Percentiles rank a stretch among this genome's conserved stretches.
These are phyloP conservation scores for Diachasmimorpha longicaudata DNA, from an alignment of 1,140 invertebrate species.

Conservation along the genomic window DNA sequence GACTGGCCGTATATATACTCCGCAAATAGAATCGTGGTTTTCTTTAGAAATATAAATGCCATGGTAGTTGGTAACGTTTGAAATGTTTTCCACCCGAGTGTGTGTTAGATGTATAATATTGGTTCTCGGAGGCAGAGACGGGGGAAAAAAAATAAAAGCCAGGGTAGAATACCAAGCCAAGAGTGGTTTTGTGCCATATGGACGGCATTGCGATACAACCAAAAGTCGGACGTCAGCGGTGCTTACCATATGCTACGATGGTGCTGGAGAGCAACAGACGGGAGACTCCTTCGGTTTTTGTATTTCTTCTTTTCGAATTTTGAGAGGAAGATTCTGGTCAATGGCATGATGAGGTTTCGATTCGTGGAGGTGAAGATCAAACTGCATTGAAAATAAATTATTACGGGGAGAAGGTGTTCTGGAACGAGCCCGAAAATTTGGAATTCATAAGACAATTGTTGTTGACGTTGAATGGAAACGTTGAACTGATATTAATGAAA, in stretches of 20 bases:
- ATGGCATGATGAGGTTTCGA: not conserved
- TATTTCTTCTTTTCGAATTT: not conserved
- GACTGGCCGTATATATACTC: conserved; percentile 15
- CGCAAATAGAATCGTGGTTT: conserved; percentile 25
- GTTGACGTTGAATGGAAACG: not conserved
- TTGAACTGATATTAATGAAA: not conserved
- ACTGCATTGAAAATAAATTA: too few species aligned
- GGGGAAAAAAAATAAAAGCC: conserved; percentile 4
- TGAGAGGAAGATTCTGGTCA: not conserved
- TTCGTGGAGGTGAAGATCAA: not conserved
- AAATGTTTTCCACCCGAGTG: not conserved
- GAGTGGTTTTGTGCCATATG: conserved; percentile 42
- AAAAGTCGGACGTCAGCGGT: conserved; percentile 34
- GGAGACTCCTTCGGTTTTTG: not conserved
- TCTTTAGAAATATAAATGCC: conserved; percentile 23
- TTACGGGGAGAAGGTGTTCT: too few species aligned
- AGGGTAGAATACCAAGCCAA: conserved; percentile 15
- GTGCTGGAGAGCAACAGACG: not conserved
- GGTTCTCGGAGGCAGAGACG: conserved; percentile 6
- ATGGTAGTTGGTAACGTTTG: not conserved
- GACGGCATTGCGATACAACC: conserved; percentile 45
- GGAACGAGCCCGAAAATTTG: too few species aligned
- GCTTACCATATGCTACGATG: conserved; percentile 46
- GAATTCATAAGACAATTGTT: too few species aligned
- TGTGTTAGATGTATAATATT: conserved; percentile 5